A percentile compares a stretch with the other conserved stretches of the same genome.
phyloP scores from a whole-genome alignment of 1,140 invertebrate genomes.

The Orchesella cincta region DNA sequence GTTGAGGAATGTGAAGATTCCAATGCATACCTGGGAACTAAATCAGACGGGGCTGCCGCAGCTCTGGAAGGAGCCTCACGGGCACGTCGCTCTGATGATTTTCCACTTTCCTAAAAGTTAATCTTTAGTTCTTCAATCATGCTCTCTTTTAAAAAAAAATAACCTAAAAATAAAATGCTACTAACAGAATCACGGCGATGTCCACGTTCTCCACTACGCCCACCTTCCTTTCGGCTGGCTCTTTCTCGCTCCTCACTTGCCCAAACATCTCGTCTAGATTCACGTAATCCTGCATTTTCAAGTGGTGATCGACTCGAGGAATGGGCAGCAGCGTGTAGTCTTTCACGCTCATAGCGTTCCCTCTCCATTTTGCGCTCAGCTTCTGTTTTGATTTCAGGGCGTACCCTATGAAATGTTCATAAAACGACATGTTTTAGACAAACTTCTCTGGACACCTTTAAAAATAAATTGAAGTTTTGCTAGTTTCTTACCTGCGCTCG shows the following conservation, averaged over 20 bases:
- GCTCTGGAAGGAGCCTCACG: slow-evolving; percentile 7
- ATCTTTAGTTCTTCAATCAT: background rate
- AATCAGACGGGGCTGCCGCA: background rate
- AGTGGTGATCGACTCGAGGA: background rate
- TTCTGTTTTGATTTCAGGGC: background rate
- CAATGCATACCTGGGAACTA: background rate
- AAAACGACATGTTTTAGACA: background rate
- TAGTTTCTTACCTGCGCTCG: background rate
- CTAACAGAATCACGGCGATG: background rate
- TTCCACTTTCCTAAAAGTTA: slow-evolving; percentile 1
- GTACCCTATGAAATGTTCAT: no score
- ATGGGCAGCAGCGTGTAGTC: background rate
- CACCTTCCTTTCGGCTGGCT: background rate
- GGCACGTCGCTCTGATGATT: background rate
- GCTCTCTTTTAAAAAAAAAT: background rate
- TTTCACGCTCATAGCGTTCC: background rate
- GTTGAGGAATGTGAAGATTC: background rate
- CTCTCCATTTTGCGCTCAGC: slow-evolving; percentile 7
- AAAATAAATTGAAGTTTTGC: background rate
- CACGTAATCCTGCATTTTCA: background rate
- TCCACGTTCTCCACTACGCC: background rate
- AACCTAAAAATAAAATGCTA: background rate
- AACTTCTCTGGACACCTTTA: no score
- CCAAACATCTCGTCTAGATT: slow-evolving; percentile 9
- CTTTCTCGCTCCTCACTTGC: background rate